Evolutionary conservation across 2,113 vertebrate genomes (phyloP), one percentile per base, ranked within the genome.

Genomic region (Pleuronectes platessa): DNA sequence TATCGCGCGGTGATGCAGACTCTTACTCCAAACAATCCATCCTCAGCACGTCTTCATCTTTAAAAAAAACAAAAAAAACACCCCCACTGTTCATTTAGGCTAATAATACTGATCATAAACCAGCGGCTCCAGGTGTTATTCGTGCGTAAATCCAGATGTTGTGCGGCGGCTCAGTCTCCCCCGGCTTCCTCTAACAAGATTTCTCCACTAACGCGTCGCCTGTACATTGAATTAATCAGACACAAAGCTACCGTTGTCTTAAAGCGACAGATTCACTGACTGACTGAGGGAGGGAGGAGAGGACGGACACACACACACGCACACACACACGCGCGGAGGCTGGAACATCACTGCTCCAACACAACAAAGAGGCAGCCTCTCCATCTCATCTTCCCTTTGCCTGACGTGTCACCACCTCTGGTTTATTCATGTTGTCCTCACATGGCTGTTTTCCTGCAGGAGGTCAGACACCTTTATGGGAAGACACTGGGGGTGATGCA

Each of bases 141-240:
- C 1, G 40, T 13, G 40, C 40, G 40, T 42, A 42, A 42, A 42
- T 42, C 40, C 40, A 42, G 40, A 42, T 42, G 40, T 42, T 42
- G 40, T 42, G 40, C 40, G 12, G 40, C 40, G 40, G 40, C 40
- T 42, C 40, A 42, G 40, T 12, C 40, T 42, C 40, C 40, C 13
- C 40, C 40, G 3, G 40, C 40, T 42, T 11, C 40, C 65, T 69
- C 61, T 2, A 79, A 93, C 87, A 69, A 88, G 88, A 74, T 79
- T 86, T 82, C 88, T 90, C 86, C 86, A 61, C 81, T 70, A 88
- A 90, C 90, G 85, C 90, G 86, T 88, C 87, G 78, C 85, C 74
- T 42, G 79, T 86, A 91, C 90, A 92, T 88, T 88, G 92, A 93
- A 93, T 93, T 93, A 91, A 91, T 91, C 84, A 92, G 88, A 91